These are phyloP conservation scores for Argyresthia goedartella DNA, from an alignment of 2,888 invertebrate species.

Conservation along the genomic window DNA sequence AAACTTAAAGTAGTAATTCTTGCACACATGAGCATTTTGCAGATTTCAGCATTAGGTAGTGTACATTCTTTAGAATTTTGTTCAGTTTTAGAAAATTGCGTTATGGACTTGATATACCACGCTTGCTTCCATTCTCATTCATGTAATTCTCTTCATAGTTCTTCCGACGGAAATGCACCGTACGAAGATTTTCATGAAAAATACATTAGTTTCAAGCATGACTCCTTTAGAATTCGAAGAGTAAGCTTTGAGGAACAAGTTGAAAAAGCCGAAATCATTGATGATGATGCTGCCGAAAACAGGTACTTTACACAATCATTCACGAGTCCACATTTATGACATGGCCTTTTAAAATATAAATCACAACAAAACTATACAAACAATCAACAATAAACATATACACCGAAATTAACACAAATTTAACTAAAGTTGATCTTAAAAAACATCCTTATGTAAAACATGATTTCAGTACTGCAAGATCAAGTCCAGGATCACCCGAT, in stretches of 20 bases:
- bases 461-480: constrained; percentile 63
- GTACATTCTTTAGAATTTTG: background rate
- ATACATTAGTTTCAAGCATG: constrained; percentile 78
- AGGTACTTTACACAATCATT: constrained; percentile 19
- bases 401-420: too few species aligned
- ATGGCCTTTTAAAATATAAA: too few species aligned
- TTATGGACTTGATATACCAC: constrained; percentile 19
- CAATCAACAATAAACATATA: too few species aligned
- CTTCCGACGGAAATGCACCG: constrained; percentile 68
- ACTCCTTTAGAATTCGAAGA: constrained; percentile 81
- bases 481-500: constrained; percentile 76
- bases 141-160: constrained; percentile 65
- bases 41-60: background rate
- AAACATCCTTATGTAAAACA: too few species aligned
- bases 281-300: constrained; percentile 35
- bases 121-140: constrained; percentile 48
- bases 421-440: too few species aligned
- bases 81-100: background rate
- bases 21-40: too few species aligned
- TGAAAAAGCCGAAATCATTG: constrained; percentile 8
- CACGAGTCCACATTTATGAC: too few species aligned
- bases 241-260: constrained; percentile 77
- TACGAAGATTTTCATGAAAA: constrained; percentile 87
- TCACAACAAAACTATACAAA: background rate
- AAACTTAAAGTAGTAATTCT: too few species aligned